Evolutionary conservation across 2,113 vertebrate genomes (phyloP).

Genomic region (Heterotilapia buettikoferi): DNA sequence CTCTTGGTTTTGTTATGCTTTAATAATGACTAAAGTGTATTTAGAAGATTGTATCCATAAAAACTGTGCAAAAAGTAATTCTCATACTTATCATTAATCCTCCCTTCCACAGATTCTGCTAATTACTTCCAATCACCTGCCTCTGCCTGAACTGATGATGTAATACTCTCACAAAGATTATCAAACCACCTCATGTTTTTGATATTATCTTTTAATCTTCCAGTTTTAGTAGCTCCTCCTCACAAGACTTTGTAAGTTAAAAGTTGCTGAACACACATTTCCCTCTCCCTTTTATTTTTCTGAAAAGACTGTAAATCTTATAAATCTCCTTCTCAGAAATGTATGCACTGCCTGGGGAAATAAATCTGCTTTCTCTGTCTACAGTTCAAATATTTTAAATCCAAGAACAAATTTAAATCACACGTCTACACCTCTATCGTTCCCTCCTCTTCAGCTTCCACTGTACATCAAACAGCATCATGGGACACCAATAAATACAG

Average conservation of each 20-base stretch:
- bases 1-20: not conserved
- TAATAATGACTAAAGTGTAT: not conserved
- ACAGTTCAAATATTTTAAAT: not conserved
- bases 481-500: not conserved
- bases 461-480: not conserved
- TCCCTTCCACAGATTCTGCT: not conserved
- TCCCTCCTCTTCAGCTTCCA: not conserved
- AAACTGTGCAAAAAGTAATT: not conserved
- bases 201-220: not conserved
- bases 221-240: not conserved
- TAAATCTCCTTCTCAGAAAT: not conserved
- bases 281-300: not conserved
- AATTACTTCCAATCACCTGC: not conserved
- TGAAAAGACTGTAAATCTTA: not conserved
- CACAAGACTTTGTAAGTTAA: not conserved
- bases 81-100: not conserved
- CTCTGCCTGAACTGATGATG: not conserved
- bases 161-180: not conserved
- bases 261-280: not conserved
- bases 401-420: not conserved
- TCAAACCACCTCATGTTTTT: not conserved
- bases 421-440: not conserved
- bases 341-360: not conserved
- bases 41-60: not conserved
- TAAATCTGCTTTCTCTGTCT: not conserved